Evolutionary conservation across 2,113 vertebrate genomes (phyloP).

Genomic region (Corapipo altera): DNA sequence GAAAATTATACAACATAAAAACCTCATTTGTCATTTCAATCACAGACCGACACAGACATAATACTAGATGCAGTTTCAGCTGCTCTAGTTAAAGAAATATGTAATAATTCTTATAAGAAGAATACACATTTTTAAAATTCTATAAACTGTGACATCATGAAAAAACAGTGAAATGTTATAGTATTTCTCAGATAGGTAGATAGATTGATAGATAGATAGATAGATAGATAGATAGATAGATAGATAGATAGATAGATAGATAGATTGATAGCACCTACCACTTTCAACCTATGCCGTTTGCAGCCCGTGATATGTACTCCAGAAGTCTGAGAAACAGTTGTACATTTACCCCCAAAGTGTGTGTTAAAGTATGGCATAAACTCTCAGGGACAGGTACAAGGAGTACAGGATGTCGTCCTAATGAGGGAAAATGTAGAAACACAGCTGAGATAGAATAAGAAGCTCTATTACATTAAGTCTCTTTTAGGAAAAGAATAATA

Average conservation of each 20-base stretch:
- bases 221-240: background rate
- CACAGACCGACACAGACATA: background rate
- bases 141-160: background rate
- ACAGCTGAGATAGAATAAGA: background rate
- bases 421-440: background rate
- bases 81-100: background rate
- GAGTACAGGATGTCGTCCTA: background rate
- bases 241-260: background rate
- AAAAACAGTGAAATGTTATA: background rate
- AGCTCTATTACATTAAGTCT: background rate
- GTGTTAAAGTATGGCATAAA: background rate
- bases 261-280: background rate
- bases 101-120: background rate
- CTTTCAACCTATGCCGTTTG: background rate
- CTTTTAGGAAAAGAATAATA: background rate
- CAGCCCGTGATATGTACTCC: background rate
- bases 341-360: background rate
- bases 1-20: background rate
- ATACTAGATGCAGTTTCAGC: background rate
- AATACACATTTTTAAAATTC: background rate
- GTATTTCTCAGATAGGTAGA: background rate
- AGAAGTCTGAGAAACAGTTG: background rate
- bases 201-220: background rate
- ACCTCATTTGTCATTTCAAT: background rate
- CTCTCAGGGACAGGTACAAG: background rate